A percentile compares a stretch with the other conserved stretches of the same genome.
Evolutionary conservation across 2,113 vertebrate genomes (phyloP).

Genomic region (Epinephelus cyanopodus): DNA sequence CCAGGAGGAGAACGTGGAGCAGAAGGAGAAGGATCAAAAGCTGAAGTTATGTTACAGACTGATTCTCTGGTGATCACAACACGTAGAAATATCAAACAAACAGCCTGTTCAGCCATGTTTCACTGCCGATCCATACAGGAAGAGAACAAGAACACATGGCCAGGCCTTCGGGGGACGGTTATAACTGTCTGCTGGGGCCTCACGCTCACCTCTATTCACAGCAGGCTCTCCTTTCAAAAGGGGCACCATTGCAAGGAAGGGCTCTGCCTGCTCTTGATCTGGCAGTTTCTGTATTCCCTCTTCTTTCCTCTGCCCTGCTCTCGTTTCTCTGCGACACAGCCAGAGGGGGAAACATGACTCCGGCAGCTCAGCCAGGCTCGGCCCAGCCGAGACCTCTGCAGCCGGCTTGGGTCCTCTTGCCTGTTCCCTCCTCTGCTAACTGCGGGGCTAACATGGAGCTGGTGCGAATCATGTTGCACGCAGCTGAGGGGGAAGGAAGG

Average conservation of each 20-base stretch:
- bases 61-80: not conserved
- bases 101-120: not conserved
- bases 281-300: slow-evolving; percentile 41
- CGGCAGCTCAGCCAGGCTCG: slow-evolving; percentile 34
- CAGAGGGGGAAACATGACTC: slow-evolving; percentile 79
- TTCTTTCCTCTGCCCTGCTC: slow-evolving; percentile 52
- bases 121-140: slow-evolving; percentile 31
- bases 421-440: slow-evolving; percentile 1
- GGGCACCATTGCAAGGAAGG: slow-evolving; percentile 37
- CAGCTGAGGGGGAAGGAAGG: slow-evolving; percentile 7
- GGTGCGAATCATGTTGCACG: slow-evolving; percentile 2
- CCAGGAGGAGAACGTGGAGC: not conserved
- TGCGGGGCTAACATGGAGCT: slow-evolving; percentile 12
- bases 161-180: slow-evolving; percentile 39
- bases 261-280: slow-evolving; percentile 46
- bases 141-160: slow-evolving; percentile 27
- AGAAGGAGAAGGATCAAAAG: slow-evolving; percentile 4
- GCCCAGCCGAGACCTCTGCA: slow-evolving; percentile 52
- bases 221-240: slow-evolving; percentile 52
- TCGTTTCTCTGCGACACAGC: slow-evolving; percentile 70
- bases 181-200: slow-evolving; percentile 35
- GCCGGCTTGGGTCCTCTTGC: slow-evolving; percentile 41
- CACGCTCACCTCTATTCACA: slow-evolving; percentile 46
- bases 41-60: not conserved
- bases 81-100: slow-evolving; percentile 10